phyloP scores from a whole-genome alignment of 1,140 invertebrate species.

The Pentalonia nigronervosa region DNA sequence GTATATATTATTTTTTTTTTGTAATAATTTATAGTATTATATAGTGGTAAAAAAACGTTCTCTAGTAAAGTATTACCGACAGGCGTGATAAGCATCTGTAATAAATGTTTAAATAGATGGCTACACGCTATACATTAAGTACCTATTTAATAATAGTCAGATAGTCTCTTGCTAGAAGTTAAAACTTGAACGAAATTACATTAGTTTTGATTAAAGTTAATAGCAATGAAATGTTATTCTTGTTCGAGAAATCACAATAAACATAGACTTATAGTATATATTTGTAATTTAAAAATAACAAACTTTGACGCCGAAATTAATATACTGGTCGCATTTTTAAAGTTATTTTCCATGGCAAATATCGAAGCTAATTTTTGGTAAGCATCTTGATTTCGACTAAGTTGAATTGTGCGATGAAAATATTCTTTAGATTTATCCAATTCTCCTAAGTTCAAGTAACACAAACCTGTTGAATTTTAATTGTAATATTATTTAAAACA shows the following conservation, averaged over 20 bases:
- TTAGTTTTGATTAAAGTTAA: neutral
- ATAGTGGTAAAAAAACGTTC: too few species aligned
- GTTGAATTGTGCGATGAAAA: conserved; percentile 75
- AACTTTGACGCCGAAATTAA: conserved; percentile 34
- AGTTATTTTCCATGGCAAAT: conserved; percentile 73
- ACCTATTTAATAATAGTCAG: neutral
- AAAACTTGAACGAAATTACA: neutral
- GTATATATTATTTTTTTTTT: neutral
- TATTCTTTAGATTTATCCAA: conserved; percentile 73
- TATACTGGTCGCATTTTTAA: conserved; percentile 67
- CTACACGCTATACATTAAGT: too few species aligned
- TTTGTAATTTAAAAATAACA: neutral
- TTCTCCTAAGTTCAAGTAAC: conserved; percentile 70
- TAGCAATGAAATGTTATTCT: neutral
- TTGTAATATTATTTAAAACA: neutral
- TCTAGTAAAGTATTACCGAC: too few species aligned
- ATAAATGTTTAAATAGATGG: too few species aligned
- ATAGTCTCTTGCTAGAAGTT: neutral
- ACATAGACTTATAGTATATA: neutral
- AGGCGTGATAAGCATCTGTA: too few species aligned
- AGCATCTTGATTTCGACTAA: conserved; percentile 77
- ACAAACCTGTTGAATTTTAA: conserved; percentile 67
- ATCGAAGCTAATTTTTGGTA: conserved; percentile 78
- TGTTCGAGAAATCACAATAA: neutral
- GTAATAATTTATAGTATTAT: too few species aligned